Evolutionary conservation across 2,888 invertebrate species (phyloP).

Genomic region (Philopedon plagiatum): DNA sequence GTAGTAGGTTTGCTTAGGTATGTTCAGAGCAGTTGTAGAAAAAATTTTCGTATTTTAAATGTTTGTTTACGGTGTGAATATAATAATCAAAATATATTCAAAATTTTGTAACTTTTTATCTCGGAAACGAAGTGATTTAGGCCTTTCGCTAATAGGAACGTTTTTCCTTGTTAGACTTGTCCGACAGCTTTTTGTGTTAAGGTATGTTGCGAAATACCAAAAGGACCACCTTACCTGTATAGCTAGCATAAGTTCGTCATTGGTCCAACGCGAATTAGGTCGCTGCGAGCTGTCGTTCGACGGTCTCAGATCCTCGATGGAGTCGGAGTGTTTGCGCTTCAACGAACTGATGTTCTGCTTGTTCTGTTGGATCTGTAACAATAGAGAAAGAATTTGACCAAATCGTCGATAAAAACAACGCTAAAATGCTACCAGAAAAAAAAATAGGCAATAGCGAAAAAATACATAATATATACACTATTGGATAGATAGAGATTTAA

Average conservation of each 20-base stretch:
- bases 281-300: slow-evolving; percentile 69
- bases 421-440: neutral
- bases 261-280: slow-evolving; percentile 89
- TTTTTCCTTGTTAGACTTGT: no score
- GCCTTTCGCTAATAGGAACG: no score
- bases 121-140: no score
- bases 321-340: slow-evolving; percentile 80
- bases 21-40: no score
- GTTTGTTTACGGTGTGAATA: no score
- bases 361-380: slow-evolving; percentile 90
- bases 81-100: no score
- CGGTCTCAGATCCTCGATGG: slow-evolving; percentile 67
- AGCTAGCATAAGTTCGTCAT: slow-evolving; percentile 91
- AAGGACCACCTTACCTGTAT: slow-evolving; percentile 78
- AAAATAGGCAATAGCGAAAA: neutral
- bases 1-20: no score
- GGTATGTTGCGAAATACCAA: no score
- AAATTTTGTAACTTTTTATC: no score
- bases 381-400: slow-evolving; percentile 35
- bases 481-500: neutral
- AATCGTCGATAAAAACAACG: neutral
- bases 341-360: slow-evolving; percentile 92
- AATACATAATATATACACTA: neutral
- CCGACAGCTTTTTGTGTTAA: no score
- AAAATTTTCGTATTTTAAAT: no score